These are phyloP conservation scores for Megaptera novaeangliae DNA, from an alignment of 2,113 vertebrate genomes.

Conservation along the genomic window DNA sequence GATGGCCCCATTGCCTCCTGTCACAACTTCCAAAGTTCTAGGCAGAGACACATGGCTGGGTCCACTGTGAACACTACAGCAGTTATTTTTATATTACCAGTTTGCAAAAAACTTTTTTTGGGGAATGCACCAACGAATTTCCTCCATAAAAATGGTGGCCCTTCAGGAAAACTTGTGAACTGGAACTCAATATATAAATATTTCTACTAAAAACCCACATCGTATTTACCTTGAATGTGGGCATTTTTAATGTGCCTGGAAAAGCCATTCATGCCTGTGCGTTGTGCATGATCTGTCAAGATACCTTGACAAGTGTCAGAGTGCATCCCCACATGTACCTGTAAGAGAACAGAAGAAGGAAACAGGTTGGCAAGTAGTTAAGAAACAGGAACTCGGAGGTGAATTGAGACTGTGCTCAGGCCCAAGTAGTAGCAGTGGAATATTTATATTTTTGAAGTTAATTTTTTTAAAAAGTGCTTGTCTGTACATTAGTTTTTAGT, in stretches of 20 bases:
- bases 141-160: not conserved
- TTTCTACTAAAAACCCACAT: not conserved
- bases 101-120: not conserved
- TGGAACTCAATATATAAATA: not conserved
- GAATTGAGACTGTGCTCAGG: not conserved
- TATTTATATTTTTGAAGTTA: constrained; percentile 58
- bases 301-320: not conserved
- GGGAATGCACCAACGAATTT: not conserved
- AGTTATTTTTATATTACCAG: not conserved
- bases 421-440: not conserved
- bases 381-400: not conserved
- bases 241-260: not conserved
- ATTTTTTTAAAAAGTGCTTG: constrained; percentile 36
- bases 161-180: not conserved
- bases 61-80: not conserved
- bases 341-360: not conserved
- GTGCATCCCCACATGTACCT: not conserved
- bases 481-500: constrained; percentile 67
- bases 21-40: not conserved
- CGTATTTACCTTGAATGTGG: not conserved
- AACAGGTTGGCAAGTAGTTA: not conserved
- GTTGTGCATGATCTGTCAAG: not conserved
- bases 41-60: not conserved
- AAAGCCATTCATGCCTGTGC: not conserved
- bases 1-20: not conserved